Conservation (phyloP, 1,140 invertebrate genomes). For the Physella acuta region DNA sequence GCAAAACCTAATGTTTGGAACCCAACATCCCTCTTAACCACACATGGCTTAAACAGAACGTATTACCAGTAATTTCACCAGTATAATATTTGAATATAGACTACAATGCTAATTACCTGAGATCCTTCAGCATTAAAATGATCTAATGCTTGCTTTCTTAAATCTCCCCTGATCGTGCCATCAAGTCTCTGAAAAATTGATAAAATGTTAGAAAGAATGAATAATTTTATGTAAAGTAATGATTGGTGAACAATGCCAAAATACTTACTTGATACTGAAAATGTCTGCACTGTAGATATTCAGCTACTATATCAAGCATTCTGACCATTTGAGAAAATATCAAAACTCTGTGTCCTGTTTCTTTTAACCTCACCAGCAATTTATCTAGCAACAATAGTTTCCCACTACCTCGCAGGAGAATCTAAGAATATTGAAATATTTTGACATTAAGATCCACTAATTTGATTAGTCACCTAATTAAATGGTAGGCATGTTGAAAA, state of each 20-base stretch:
- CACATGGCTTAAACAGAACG: too few species aligned
- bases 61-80: background rate
- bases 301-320: conserved; percentile 94
- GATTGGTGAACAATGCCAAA: too few species aligned
- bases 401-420: conserved; percentile 64
- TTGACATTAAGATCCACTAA: too few species aligned
- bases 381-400: conserved; percentile 88
- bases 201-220: background rate
- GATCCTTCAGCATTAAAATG: conserved; percentile 83
- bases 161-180: conserved; percentile 93
- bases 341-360: conserved; percentile 86
- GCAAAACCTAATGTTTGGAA: too few species aligned
- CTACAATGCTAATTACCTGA: conserved; percentile 63
- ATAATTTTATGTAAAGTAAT: background rate
- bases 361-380: conserved; percentile 79
- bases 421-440: too few species aligned
- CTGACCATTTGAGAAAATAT: conserved; percentile 98
- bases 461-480: too few species aligned
- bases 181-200: conserved; percentile 91
- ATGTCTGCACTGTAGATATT: conserved; percentile 61
- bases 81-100: background rate
- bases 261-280: conserved; percentile 68
- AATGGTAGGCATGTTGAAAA: too few species aligned
- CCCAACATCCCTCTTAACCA: too few species aligned
- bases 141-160: conserved; percentile 97